Percentiles rank a stretch among this genome's conserved stretches.
Conservation (phyloP, 2,888 invertebrate genomes). For the Tiphia femorata region DNA sequence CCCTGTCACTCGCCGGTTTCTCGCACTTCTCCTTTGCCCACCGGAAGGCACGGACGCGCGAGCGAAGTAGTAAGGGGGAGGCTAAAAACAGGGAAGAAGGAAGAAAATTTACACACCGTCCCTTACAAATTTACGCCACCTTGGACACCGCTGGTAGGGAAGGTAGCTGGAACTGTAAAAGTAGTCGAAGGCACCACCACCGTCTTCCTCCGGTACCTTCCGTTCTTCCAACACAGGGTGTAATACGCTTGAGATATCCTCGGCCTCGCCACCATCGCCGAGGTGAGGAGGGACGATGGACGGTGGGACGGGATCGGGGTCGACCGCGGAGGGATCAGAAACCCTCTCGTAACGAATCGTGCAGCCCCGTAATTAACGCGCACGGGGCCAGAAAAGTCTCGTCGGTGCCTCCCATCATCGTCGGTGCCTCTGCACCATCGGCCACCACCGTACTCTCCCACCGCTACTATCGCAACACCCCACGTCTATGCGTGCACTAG, state of each 20-base stretch:
- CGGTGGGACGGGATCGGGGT: constrained; percentile 13
- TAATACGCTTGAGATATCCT: not conserved
- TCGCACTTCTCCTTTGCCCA: no score
- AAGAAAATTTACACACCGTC: no score
- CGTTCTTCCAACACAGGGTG: not conserved
- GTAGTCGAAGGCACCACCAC: no score
- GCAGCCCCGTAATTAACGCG: constrained; percentile 37
- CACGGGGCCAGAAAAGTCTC: constrained; percentile 25
- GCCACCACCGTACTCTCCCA: no score
- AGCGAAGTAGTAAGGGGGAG: no score
- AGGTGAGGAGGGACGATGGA: constrained; percentile 27
- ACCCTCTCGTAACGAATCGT: constrained; percentile 44
- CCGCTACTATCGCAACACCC: no score
- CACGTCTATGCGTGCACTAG: no score
- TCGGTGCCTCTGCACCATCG: constrained; percentile 20
- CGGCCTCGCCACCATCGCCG: not conserved
- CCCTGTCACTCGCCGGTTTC: constrained; percentile 33
- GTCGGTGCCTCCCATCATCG: constrained; percentile 32
- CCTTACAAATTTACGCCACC: no score
- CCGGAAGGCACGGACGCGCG: no score
- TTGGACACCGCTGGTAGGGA: no score
- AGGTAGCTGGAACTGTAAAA: no score
- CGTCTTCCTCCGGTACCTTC: not conserved
- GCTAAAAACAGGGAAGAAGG: no score
- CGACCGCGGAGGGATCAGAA: constrained; percentile 35